A percentile compares a stretch with the other conserved stretches of the same genome.
Conservation (phyloP, 2,113 vertebrate genomes). For the Aptenodytes forsteri region DNA sequence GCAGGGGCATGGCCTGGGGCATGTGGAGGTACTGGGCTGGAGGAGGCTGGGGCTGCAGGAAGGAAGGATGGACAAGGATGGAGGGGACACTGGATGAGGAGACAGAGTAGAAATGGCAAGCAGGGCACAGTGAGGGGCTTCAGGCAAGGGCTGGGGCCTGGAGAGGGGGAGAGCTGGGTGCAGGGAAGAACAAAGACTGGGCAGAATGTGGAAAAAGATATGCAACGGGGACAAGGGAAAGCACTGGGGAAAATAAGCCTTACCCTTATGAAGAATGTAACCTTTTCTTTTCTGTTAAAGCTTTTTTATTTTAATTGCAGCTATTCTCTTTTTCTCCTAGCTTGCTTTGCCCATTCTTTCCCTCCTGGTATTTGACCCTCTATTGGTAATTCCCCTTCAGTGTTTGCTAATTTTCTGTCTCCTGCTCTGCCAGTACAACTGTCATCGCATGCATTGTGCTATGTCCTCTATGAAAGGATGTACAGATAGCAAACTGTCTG, state of each 20-base stretch:
- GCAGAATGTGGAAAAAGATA: background rate
- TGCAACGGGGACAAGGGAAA: background rate
- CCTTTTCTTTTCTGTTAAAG: background rate
- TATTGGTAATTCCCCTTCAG: background rate
- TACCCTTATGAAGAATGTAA: background rate
- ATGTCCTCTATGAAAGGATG: background rate
- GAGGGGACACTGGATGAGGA: background rate
- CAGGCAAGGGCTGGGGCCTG: background rate
- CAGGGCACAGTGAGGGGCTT: background rate
- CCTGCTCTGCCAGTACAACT: background rate
- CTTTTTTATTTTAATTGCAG: background rate
- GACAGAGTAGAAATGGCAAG: background rate
- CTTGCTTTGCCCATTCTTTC: background rate
- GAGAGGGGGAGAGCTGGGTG: background rate
- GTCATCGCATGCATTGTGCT: background rate
- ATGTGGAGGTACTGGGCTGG: background rate
- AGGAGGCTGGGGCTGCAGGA: background rate
- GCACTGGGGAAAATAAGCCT: background rate
- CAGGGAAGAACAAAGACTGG: background rate
- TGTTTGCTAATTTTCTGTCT: background rate
- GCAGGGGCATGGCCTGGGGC: too few species aligned
- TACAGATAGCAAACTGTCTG: background rate
- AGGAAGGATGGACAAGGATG: background rate
- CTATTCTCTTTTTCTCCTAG: background rate
- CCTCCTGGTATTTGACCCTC: background rate